phyloP scores from a whole-genome alignment of 92 coral and sea anemone genomes.

The Isaurus tuberculatus region DNA sequence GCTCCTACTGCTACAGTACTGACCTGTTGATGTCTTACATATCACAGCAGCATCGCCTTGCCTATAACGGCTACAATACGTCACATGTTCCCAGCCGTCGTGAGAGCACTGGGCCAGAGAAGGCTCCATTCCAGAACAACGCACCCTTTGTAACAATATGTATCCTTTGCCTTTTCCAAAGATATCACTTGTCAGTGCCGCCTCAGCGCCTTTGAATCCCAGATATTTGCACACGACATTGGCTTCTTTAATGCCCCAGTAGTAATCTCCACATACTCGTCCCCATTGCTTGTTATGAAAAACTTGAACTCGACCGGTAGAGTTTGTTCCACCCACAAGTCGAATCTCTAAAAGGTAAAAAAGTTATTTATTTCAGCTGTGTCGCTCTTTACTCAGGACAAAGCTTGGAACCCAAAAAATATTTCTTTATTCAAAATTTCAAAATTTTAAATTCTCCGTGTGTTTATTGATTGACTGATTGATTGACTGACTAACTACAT shows the following conservation, averaged over 20 bases:
- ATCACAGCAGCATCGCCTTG: slow-evolving; percentile 20
- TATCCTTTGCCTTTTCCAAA: slow-evolving; percentile 36
- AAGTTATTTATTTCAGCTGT: neutral
- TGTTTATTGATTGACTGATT: too few species aligned
- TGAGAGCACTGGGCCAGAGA: slow-evolving; percentile 27
- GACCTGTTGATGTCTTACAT: slow-evolving; percentile 27
- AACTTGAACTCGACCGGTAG: slow-evolving; percentile 34
- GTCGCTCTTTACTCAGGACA: neutral
- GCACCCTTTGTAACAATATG: slow-evolving; percentile 19
- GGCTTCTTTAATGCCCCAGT: slow-evolving; percentile 21
- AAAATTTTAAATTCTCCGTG: neutral
- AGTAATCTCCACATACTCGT: slow-evolving; percentile 26
- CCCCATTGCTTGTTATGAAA: slow-evolving; percentile 28
- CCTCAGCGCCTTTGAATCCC: slow-evolving; percentile 25
- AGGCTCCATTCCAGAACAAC: slow-evolving; percentile 34
- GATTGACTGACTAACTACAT: too few species aligned
- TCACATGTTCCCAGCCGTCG: slow-evolving; percentile 9
- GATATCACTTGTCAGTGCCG: neutral
- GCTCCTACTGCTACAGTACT: too few species aligned
- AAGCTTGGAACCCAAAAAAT: neutral
- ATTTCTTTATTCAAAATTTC: too few species aligned
- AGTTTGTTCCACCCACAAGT: slow-evolving; percentile 28
- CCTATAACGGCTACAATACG: neutral
- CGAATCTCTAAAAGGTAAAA: slow-evolving; percentile 28
- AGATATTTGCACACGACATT: slow-evolving; percentile 36